Evolutionary conservation across 2,797 vertebrate species (phyloP), one percentile per base, ranked within the genome.

Genomic region (Linurgus olivaceus): DNA sequence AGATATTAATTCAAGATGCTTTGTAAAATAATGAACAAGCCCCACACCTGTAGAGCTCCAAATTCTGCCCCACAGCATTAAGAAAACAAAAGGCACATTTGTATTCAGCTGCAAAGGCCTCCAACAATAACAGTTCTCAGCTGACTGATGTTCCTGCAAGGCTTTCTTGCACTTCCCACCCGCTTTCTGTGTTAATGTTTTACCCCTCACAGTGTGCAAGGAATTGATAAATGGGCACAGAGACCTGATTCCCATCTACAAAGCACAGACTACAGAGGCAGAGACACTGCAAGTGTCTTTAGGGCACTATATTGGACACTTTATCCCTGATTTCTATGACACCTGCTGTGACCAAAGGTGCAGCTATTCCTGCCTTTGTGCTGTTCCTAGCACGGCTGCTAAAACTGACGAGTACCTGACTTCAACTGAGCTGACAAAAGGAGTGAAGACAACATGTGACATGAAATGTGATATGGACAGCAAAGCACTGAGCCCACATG

Each of bases 51-150:
- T 54, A 93, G 88, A 71, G 54, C 86, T 68, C 73, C 78, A 29
- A 33, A 57, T 90, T 76, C 62, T 76, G 72, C 70, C 72, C 44
- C 29, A 5, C 10, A 33, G 48, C 75, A 65, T 17, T 37, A 51
- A 48, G 66, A 95, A 94, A 91, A 95, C 88, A 96, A 95, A 95
- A 93, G 73, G 38, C 59, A n/a, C 52, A 65, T 88, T 90, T 72
- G 86, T 78, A 73, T 78, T 95, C 67, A 50, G 86, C 84, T 80
- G 63, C 9, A 33, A 83, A 90, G 72, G 72, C 40, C 2, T 13
- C 42, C 84, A 83, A 86, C 79, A 93, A 83, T 8, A 94, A 70
- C 59, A 75, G 75, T 57, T 90, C 67, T 84, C 50, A 52, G 50
- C 6, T 52, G 48, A 29, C 38, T 89, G 62, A 94, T 86, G 65